These are phyloP conservation scores for Sternotherus odoratus DNA, from an alignment of 2,797 vertebrate species.

Conservation along the genomic window DNA sequence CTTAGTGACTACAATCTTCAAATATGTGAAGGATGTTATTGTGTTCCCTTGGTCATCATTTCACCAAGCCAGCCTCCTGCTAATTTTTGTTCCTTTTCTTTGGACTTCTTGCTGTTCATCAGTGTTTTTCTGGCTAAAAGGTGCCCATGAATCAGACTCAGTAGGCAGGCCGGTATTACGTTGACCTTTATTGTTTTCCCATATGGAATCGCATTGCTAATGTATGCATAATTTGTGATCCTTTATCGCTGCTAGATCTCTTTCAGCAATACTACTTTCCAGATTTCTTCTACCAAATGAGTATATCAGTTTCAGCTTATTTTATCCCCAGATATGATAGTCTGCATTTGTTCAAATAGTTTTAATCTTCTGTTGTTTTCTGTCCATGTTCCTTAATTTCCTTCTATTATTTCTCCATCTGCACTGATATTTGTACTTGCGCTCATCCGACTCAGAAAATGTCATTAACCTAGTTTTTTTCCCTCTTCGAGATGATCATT, in stretches of 20 bases:
- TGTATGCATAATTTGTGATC: background rate
- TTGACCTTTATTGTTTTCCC: background rate
- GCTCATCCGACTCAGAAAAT: background rate
- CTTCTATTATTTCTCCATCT: background rate
- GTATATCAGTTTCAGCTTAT: too few relatives aligned
- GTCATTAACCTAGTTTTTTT: background rate
- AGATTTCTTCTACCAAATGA: background rate
- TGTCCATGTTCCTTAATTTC: background rate
- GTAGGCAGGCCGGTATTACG: background rate
- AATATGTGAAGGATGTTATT: constrained; percentile 7
- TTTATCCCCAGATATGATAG: background rate
- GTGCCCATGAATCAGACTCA: background rate
- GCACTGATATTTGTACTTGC: background rate
- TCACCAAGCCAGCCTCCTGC: background rate
- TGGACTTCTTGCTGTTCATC: background rate
- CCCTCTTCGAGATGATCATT: background rate
- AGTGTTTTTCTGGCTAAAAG: background rate
- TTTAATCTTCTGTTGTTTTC: background rate
- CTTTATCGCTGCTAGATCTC: background rate
- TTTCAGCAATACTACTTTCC: background rate
- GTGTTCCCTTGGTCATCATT: background rate
- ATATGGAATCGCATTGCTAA: background rate
- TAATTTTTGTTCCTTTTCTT: background rate
- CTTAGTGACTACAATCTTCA: background rate
- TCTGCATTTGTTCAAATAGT: background rate